phyloP scores from a whole-genome alignment of 2,113 vertebrate species.

The Poeciliopsis retropinna region DNA sequence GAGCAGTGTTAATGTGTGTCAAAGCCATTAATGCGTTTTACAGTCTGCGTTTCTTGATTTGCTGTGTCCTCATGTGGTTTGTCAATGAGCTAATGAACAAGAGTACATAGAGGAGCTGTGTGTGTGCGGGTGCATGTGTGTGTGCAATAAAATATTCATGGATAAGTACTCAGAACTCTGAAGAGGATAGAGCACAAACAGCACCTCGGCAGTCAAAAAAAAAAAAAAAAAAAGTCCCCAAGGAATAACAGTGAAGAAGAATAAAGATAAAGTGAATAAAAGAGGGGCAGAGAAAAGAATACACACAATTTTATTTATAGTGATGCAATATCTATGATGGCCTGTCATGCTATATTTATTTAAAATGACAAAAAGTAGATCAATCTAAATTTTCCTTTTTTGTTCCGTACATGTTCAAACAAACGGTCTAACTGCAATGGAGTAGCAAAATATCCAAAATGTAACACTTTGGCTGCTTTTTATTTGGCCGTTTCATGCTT shows the following conservation, averaged over 20 bases:
- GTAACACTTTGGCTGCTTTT: no score
- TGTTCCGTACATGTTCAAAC: no score
- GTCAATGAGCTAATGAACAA: slow-evolving; percentile 45
- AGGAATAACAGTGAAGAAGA: slow-evolving; percentile 41
- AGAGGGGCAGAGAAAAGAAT: slow-evolving; percentile 7
- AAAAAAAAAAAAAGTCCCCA: slow-evolving; percentile 19
- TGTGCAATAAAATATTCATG: slow-evolving; percentile 74
- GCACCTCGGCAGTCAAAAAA: slow-evolving; percentile 52
- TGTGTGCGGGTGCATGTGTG: neutral
- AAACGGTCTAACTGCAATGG: neutral
- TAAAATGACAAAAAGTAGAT: neutral
- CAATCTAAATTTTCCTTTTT: no score
- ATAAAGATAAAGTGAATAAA: slow-evolving; percentile 29
- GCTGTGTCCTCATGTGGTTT: slow-evolving; percentile 20
- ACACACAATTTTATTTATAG: slow-evolving; percentile 50
- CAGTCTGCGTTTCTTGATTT: slow-evolving; percentile 6
- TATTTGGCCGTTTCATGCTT: no score
- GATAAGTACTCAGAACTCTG: slow-evolving; percentile 61
- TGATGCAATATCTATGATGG: slow-evolving; percentile 2
- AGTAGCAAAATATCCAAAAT: no score
- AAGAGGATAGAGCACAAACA: slow-evolving; percentile 64
- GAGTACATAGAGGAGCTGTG: slow-evolving; percentile 44
- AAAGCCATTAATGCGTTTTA: slow-evolving; percentile 40
- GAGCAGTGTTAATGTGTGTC: slow-evolving; percentile 21
- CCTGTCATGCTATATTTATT: neutral